These are phyloP conservation scores for Meteorus cinctellus DNA, from an alignment of 2,888 invertebrate genomes.

Conservation along the genomic window DNA sequence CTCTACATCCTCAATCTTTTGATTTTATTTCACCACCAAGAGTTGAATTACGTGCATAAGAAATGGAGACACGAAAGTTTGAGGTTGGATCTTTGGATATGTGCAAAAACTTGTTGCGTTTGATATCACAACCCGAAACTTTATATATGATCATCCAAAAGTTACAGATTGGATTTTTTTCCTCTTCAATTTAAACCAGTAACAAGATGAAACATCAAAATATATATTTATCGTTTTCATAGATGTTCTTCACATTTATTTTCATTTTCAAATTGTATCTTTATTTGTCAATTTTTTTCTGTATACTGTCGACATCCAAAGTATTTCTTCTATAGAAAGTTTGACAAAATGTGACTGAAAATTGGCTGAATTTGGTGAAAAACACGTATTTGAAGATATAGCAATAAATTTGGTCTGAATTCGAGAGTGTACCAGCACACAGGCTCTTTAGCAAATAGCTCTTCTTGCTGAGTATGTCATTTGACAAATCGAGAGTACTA, in stretches of 20 bases:
- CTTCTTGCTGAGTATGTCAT: conserved; percentile 22
- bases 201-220: neutral
- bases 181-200: neutral
- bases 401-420: neutral
- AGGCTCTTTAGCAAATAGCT: conserved; percentile 21
- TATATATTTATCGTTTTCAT: neutral
- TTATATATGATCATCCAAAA: neutral
- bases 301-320: too few relatives aligned
- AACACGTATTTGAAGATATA: neutral
- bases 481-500: conserved; percentile 9
- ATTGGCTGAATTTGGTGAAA: neutral
- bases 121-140: neutral
- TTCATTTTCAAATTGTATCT: too few relatives aligned
- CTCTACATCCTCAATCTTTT: neutral
- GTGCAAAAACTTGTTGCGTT: conserved; percentile 14
- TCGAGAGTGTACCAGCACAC: conserved; percentile 1
- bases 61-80: neutral
- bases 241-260: too few relatives aligned
- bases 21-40: conserved; percentile 5
- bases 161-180: conserved; percentile 1
- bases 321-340: neutral
- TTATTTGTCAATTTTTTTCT: too few relatives aligned
- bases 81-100: neutral
- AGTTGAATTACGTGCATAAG: conserved; percentile 9
- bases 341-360: neutral